A percentile compares a stretch with the other conserved stretches of the same genome.
phyloP scores from a whole-genome alignment of 2,113 vertebrate genomes.

The Oceanites oceanicus region DNA sequence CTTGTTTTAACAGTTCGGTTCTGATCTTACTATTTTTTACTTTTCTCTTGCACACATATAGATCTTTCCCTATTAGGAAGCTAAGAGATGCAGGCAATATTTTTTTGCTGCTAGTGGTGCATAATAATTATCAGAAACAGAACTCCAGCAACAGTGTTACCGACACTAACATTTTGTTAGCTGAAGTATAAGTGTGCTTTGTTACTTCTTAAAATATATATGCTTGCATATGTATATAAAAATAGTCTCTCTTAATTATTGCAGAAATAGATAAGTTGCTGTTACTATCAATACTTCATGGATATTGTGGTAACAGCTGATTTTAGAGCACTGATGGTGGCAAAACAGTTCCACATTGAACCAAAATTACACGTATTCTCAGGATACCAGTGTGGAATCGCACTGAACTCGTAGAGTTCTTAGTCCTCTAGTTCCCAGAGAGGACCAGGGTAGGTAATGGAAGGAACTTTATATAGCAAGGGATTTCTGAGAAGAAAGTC shows the following conservation, averaged over 20 bases:
- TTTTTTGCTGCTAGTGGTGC: conserved; percentile 46
- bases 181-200: conserved; percentile 53
- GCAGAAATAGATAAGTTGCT: conserved; percentile 51
- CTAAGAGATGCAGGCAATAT: conserved; percentile 6
- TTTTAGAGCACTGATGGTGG: conserved; percentile 57
- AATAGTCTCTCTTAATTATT: conserved; percentile 65
- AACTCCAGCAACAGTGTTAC: conserved; percentile 32
- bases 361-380: conserved; percentile 46
- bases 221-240: conserved; percentile 43
- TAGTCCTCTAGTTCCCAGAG: neutral
- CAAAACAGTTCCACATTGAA: conserved; percentile 51
- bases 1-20: neutral
- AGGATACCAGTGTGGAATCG: conserved; percentile 26
- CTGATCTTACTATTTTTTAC: neutral
- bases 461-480: neutral
- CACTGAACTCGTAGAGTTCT: conserved; percentile 35
- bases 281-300: conserved; percentile 33
- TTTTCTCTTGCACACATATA: neutral
- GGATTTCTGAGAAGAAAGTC: conserved; percentile 6
- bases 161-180: neutral
- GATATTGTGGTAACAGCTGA: conserved; percentile 49
- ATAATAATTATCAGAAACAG: conserved; percentile 32
- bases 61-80: neutral
- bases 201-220: conserved; percentile 50
- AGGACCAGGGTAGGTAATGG: neutral